Evolutionary conservation across 2,797 vertebrate genomes (phyloP).

Genomic region (Columba guinea): DNA sequence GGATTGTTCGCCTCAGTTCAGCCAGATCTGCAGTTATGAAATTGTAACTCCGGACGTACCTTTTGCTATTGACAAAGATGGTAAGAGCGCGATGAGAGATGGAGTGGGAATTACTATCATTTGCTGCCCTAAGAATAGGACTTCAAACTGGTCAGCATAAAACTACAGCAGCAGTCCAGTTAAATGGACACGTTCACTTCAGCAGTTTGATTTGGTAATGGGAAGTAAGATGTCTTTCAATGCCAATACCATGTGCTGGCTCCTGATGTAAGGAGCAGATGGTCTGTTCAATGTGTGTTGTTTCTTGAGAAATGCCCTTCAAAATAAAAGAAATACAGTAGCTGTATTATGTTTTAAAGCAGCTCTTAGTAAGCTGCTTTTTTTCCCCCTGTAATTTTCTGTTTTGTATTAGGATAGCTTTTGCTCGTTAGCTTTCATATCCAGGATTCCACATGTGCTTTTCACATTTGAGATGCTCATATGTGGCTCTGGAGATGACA

Average conservation of each 20-base stretch:
- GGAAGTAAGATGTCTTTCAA: not conserved
- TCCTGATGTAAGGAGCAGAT: not conserved
- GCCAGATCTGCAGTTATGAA: conserved; percentile 98
- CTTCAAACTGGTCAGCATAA: not conserved
- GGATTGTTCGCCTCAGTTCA: conserved; percentile 98
- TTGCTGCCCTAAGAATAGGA: not conserved
- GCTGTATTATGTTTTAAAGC: not conserved
- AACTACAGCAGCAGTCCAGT: not conserved
- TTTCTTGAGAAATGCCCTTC: not conserved
- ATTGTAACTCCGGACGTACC: conserved; percentile 94
- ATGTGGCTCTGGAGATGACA: not conserved
- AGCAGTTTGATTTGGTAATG: not conserved
- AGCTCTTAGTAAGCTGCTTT: not conserved
- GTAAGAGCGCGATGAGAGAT: conserved; percentile 66
- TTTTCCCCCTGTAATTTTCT: not conserved
- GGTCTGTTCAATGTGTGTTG: not conserved
- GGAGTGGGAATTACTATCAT: not conserved
- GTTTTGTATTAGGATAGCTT: not conserved
- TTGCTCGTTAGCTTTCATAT: not conserved
- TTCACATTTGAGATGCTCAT: not conserved
- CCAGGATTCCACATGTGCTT: not conserved
- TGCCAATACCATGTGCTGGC: not conserved
- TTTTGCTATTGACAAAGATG: conserved; percentile 93
- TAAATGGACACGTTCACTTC: not conserved
- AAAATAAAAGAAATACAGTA: not conserved